Evolutionary conservation across 2,888 invertebrate genomes (phyloP).

Genomic region (Tinea semifulvella): DNA sequence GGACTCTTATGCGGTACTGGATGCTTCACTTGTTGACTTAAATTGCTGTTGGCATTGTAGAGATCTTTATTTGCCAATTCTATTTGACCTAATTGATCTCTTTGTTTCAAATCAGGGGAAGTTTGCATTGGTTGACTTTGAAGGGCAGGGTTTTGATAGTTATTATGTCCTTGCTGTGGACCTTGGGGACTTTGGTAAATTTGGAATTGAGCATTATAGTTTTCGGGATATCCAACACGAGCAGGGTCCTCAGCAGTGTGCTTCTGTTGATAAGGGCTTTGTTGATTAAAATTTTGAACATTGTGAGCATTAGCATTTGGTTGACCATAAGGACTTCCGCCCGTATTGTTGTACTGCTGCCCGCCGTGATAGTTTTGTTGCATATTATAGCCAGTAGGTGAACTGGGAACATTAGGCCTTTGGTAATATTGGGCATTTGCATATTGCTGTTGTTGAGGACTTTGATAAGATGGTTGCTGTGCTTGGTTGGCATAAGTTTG

Average conservation of each 20-base stretch:
- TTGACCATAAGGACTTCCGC: constrained; percentile 19
- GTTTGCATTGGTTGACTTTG: constrained; percentile 18
- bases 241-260: constrained; percentile 34
- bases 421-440: constrained; percentile 52
- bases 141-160: constrained; percentile 30
- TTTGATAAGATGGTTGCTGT: constrained; percentile 38
- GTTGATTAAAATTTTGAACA: constrained; percentile 38
- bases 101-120: constrained; percentile 19
- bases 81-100: neutral
- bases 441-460: constrained; percentile 56
- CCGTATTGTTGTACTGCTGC: constrained; percentile 21
- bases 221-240: constrained; percentile 29
- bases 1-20: constrained; percentile 40
- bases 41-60: constrained; percentile 29
- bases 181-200: constrained; percentile 48
- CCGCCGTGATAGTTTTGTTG: constrained; percentile 21
- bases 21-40: constrained; percentile 33
- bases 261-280: constrained; percentile 47
- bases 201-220: constrained; percentile 39
- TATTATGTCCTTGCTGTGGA: constrained; percentile 34
- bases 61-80: neutral
- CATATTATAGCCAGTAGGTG: constrained; percentile 9
- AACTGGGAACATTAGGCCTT: constrained; percentile 25
- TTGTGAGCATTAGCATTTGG: constrained; percentile 17
- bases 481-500: constrained; percentile 43